Evolutionary conservation across 1,140 invertebrate genomes (phyloP).

Genomic region (Globodera rostochiensis): DNA sequence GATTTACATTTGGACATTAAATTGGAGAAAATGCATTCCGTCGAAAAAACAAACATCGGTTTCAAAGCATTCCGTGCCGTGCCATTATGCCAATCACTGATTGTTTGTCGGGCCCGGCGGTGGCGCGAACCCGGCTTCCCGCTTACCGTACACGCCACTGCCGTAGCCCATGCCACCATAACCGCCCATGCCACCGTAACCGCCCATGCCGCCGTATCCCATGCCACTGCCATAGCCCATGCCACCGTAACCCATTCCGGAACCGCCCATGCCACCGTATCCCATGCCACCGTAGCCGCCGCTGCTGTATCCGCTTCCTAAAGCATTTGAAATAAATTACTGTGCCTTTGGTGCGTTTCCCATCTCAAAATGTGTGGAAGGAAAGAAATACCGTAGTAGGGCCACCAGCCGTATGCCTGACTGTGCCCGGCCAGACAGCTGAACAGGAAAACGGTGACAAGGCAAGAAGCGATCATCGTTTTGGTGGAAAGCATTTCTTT

Average conservation of each 20-base stretch:
- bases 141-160: background rate
- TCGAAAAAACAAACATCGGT: too few species aligned
- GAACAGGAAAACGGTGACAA: background rate
- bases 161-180: constrained; percentile 17
- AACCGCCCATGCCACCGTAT: background rate
- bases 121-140: background rate
- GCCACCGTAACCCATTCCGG: too few species aligned
- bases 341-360: background rate
- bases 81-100: background rate
- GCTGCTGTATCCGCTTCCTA: background rate
- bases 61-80: too few species aligned
- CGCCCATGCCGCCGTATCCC: background rate
- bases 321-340: background rate
- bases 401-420: background rate
- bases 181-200: background rate
- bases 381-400: background rate
- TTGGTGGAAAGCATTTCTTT: background rate
- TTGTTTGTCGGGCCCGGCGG: background rate
- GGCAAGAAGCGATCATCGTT: background rate
- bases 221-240: background rate
- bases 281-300: background rate
- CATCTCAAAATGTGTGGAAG: background rate
- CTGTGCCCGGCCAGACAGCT: background rate
- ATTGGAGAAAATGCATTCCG: too few species aligned
- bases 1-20: too few species aligned